Percentiles rank a stretch among this genome's conserved stretches.
Evolutionary conservation across 1,140 invertebrate genomes (phyloP).

Genomic region (Pogonognathellus flavescens): DNA sequence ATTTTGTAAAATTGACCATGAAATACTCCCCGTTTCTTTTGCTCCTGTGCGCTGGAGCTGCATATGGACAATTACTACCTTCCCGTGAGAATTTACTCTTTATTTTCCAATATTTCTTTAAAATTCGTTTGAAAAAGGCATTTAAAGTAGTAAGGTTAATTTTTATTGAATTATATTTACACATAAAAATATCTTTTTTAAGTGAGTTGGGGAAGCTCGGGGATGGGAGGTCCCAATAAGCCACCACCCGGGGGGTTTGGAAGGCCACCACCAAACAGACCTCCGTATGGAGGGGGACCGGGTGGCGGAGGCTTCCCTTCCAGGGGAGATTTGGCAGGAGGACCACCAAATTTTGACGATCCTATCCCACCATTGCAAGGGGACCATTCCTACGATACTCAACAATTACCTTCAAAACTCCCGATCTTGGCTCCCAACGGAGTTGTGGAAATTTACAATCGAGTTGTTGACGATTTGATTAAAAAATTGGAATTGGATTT

Average conservation of each 20-base stretch:
- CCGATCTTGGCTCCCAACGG: slow-evolving; percentile 66
- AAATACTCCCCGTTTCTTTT: slow-evolving; percentile 52
- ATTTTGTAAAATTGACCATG: slow-evolving; percentile 50
- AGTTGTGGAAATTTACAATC: slow-evolving; percentile 66
- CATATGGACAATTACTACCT: slow-evolving; percentile 56
- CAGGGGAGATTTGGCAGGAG: slow-evolving; percentile 18
- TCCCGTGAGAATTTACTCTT: slow-evolving; percentile 8
- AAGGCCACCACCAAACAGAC: slow-evolving; percentile 39
- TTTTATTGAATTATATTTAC: not conserved
- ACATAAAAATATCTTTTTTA: not conserved
- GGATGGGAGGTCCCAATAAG: not conserved
- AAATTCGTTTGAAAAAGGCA: not conserved
- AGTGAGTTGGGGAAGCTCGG: slow-evolving; percentile 32
- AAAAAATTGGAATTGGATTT: slow-evolving; percentile 64
- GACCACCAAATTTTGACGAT: slow-evolving; percentile 56
- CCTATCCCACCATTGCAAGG: slow-evolving; percentile 60
- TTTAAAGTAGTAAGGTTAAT: not conserved
- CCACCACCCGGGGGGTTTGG: slow-evolving; percentile 19
- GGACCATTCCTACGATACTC: slow-evolving; percentile 61
- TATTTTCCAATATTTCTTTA: not conserved
- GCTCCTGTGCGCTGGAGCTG: slow-evolving; percentile 58
- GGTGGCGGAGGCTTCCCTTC: slow-evolving; percentile 2
- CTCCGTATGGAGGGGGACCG: not conserved
- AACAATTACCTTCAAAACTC: slow-evolving; percentile 63
- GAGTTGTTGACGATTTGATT: slow-evolving; percentile 66